These are phyloP conservation scores for Stichopus horrens DNA, from an alignment of 53 echinoderm and acorn worm genomes.

Conservation along the genomic window DNA sequence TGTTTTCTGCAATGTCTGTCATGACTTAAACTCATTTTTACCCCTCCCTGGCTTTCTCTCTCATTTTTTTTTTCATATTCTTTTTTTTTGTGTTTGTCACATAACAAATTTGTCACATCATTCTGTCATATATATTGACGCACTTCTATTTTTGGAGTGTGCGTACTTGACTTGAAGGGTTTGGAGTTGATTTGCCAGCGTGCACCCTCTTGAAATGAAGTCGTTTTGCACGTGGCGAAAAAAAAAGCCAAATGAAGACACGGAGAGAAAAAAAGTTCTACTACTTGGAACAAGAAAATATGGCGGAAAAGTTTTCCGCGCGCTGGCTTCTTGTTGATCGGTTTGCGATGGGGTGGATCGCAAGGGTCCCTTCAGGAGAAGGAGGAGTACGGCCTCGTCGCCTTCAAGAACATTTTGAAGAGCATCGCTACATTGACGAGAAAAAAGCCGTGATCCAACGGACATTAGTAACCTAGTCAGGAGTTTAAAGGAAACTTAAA, in stretches of 20 bases:
- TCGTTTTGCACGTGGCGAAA: slow-evolving; percentile 2
- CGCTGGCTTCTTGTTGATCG: slow-evolving; percentile 32
- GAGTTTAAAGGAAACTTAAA: neutral
- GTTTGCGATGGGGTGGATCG: slow-evolving; percentile 45
- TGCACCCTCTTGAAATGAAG: slow-evolving; percentile 38
- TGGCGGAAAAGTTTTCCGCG: neutral
- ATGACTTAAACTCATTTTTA: too few relatives aligned
- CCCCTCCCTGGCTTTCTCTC: neutral
- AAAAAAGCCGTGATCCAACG: neutral
- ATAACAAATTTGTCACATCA: slow-evolving; percentile 7
- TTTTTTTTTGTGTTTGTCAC: neutral
- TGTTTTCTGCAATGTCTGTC: too few relatives aligned
- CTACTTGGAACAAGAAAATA: neutral
- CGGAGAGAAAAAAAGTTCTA: neutral
- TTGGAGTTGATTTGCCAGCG: slow-evolving; percentile 10
- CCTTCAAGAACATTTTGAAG: slow-evolving; percentile 29
- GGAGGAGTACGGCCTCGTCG: neutral
- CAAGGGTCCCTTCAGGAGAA: slow-evolving; percentile 6
- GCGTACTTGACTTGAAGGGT: slow-evolving; percentile 3
- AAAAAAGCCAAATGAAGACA: neutral
- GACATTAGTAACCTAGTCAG: slow-evolving; percentile 5
- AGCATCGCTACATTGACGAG: neutral
- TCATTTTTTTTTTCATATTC: neutral
- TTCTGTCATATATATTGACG: neutral
- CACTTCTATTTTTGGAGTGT: slow-evolving; percentile 6